Evolutionary conservation across 1,140 invertebrate species (phyloP).

Genomic region (Zaprionus ornatus): DNA sequence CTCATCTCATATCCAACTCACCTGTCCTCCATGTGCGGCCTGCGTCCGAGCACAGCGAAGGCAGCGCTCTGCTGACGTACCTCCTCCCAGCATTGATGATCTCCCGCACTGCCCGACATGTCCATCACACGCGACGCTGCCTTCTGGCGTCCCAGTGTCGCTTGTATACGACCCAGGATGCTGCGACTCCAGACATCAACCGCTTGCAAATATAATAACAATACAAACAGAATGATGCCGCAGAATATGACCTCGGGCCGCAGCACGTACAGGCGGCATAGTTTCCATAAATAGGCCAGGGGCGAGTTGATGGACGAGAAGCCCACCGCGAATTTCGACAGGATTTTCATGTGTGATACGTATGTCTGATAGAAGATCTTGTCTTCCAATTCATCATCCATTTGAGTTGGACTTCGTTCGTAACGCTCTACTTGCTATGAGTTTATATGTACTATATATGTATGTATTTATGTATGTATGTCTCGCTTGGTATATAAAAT

Average conservation of each 20-base stretch:
- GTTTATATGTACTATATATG: neutral
- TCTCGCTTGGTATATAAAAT: neutral
- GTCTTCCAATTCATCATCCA: constrained; percentile 95
- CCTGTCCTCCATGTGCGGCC: constrained; percentile 96
- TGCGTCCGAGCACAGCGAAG: constrained; percentile 94
- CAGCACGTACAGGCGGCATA: constrained; percentile 89
- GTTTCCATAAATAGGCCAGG: constrained; percentile 89
- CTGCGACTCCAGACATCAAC: constrained; percentile 91
- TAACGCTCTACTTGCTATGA: neutral
- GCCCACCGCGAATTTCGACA: constrained; percentile 90
- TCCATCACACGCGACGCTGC: constrained; percentile 76
- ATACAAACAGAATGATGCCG: constrained; percentile 87
- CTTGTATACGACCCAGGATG: constrained; percentile 89
- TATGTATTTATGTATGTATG: neutral
- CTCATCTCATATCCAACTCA: constrained; percentile 18
- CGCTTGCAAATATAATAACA: constrained; percentile 91
- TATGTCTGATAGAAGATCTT: constrained; percentile 93
- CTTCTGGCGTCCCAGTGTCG: constrained; percentile 87
- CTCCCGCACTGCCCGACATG: constrained; percentile 84
- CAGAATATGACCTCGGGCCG: constrained; percentile 90
- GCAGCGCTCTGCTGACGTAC: constrained; percentile 90
- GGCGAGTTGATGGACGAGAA: constrained; percentile 86
- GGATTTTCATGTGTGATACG: constrained; percentile 91
- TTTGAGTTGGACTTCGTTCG: constrained; percentile 77
- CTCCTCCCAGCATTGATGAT: constrained; percentile 90